Percentiles rank a stretch among this genome's conserved stretches.
Conservation (phyloP, 2,113 vertebrate genomes). For the Xerus inauris region DNA sequence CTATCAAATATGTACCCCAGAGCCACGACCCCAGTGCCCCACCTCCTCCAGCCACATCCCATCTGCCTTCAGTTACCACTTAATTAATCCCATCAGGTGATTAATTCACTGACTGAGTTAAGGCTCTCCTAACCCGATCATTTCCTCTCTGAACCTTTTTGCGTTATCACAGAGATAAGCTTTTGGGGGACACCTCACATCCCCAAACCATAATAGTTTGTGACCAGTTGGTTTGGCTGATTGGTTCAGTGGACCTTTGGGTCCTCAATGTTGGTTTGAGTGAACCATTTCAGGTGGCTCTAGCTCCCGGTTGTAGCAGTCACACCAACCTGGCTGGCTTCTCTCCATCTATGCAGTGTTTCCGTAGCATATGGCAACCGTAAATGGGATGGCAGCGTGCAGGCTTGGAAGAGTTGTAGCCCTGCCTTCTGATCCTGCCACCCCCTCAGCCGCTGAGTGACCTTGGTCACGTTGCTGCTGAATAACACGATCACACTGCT, state of each 20-base stretch:
- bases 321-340: neutral
- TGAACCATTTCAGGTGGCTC: neutral
- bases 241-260: neutral
- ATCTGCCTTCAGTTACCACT: no score
- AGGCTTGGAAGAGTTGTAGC: neutral
- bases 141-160: no score
- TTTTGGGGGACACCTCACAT: no score
- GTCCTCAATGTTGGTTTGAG: neutral
- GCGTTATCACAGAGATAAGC: no score
- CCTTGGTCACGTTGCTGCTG: neutral
- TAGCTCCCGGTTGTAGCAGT: neutral
- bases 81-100: no score
- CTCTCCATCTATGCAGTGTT: neutral
- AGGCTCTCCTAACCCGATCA: no score
- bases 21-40: no score
- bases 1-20: no score
- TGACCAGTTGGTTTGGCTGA: neutral
- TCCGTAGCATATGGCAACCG: neutral
- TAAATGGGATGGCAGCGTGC: rapidly evolving
- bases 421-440: neutral
- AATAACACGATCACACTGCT: neutral
- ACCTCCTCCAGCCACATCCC: no score
- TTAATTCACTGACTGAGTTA: no score
- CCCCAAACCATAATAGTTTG: neutral
- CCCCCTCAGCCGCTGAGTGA: neutral